Evolutionary conservation across 1,140 invertebrate genomes (phyloP), one percentile per base, ranked within the genome.

Genomic region (Camponotus floridanus): DNA sequence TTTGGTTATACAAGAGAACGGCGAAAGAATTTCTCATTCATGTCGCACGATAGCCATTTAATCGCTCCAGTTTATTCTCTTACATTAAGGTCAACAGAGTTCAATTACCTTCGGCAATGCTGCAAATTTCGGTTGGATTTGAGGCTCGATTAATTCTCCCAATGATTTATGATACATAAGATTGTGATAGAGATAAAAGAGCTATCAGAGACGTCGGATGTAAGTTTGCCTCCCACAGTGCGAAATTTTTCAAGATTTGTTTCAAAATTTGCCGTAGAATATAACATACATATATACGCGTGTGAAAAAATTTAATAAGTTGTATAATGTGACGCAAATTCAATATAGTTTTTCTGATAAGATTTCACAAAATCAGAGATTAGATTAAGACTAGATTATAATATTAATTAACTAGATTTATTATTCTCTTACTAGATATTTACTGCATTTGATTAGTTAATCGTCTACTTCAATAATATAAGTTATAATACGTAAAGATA

Each of bases 1-100:
- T 83, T 83, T 57, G 55, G 79, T 73, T 64, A 61, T 42, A 26
- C 68, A 26, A 45, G 39, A 61, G 39, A 5, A 73, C 55, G 62
- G 55, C 1, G 76, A 59, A 61, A 39, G 48, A 51, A 31, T 39
- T n/a, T 39, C 78, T 74, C 73, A 9, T 79, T 86, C 26, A 48
- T 67, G 59, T 89, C 81, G 76, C 67, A 74, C 86, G 70, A 31
- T 65, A 67, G 57, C 80, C 51, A 59, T 65, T 87, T 87, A 64
- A 80, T 86, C 73, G 74, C 57, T 76, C 87, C 88, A 76, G 57
- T 87, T 86, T 85, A 67, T 85, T 89, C 79, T 55, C 65, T 81
- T 86, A 71, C 86, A 92, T 92, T 92, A 90, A 90, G 92, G 91
- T 93, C 90, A 93, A 93, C 71, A 65, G 89, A 92, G 92, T 88